Evolutionary conservation across 2,888 invertebrate genomes (phyloP).

Genomic region (Ramazzottius varieornatus): DNA sequence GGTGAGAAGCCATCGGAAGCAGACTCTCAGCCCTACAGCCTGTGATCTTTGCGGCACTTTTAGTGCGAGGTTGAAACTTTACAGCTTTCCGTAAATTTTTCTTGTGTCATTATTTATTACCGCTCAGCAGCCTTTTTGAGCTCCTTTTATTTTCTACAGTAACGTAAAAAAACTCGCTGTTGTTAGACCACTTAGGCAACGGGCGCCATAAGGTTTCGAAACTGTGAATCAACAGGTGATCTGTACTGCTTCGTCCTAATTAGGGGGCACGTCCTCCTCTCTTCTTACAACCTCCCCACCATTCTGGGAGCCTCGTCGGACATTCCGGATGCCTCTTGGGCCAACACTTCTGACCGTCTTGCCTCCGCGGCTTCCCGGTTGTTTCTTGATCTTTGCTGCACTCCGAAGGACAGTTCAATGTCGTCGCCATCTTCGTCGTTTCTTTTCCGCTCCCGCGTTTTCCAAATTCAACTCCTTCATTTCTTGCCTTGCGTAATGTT

Average conservation of each 20-base stretch:
- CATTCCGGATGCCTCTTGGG: too few species aligned
- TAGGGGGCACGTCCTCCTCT: too few species aligned
- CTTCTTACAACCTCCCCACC: too few species aligned
- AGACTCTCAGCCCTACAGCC: not conserved
- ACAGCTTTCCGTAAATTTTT: too few species aligned
- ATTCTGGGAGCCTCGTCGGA: too few species aligned
- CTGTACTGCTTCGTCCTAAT: too few species aligned
- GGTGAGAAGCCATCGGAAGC: not conserved
- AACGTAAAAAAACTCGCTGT: not conserved
- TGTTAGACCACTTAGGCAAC: too few species aligned
- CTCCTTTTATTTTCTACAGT: not conserved
- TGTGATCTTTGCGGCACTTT: not conserved
- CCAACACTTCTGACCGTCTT: too few species aligned
- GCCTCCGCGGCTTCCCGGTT: not conserved
- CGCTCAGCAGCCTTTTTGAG: not conserved
- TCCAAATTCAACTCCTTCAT: slow-evolving; percentile 19
- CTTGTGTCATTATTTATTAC: not conserved
- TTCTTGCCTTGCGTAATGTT: slow-evolving; percentile 40
- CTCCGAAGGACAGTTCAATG: not conserved
- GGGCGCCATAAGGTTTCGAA: too few species aligned
- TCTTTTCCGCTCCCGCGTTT: slow-evolving; percentile 12
- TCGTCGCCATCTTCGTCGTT: slow-evolving; percentile 9
- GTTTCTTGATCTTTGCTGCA: not conserved
- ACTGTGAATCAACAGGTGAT: too few species aligned
- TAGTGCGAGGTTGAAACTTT: too few species aligned